phyloP scores from a whole-genome alignment of 2,888 invertebrate genomes.

The Dynastes grantii region DNA sequence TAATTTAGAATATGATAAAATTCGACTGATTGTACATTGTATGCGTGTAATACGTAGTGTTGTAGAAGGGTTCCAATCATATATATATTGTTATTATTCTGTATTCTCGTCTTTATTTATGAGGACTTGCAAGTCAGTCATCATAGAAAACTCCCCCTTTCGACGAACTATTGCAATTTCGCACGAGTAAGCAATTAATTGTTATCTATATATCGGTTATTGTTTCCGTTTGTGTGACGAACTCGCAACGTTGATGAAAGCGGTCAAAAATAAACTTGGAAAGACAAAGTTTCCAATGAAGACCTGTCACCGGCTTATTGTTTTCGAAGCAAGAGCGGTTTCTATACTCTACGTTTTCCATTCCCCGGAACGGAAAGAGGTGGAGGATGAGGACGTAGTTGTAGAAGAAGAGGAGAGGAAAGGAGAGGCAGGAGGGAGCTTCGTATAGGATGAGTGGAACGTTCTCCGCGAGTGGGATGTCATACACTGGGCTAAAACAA shows the following conservation, averaged over 20 bases:
- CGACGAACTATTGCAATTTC: conserved; percentile 21
- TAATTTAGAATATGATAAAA: too few relatives aligned
- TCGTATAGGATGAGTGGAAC: conserved; percentile 42
- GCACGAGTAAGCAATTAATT: conserved; percentile 27
- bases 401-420: conserved; percentile 50
- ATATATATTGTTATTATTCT: background rate
- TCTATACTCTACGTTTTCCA: conserved; percentile 43
- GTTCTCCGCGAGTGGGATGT: conserved; percentile 43
- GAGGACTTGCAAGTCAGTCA: background rate
- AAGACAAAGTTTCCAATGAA: conserved; percentile 57
- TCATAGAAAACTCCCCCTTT: background rate
- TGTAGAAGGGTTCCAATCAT: too few relatives aligned
- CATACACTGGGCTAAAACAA: conserved; percentile 63
- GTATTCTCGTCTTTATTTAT: background rate
- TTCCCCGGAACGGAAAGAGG: conserved; percentile 22
- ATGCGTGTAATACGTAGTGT: too few relatives aligned
- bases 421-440: conserved; percentile 56
- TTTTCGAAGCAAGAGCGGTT: conserved; percentile 54
- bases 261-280: conserved; percentile 57
- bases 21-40: too few relatives aligned
- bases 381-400: conserved; percentile 11
- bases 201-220: conserved; percentile 36
- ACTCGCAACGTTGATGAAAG: conserved; percentile 50
- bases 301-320: conserved; percentile 57
- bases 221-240: conserved; percentile 43